Base-by-base conservation (phyloP, 2,113 vertebrate species). In the Oncorhynchus nerka region DNA sequence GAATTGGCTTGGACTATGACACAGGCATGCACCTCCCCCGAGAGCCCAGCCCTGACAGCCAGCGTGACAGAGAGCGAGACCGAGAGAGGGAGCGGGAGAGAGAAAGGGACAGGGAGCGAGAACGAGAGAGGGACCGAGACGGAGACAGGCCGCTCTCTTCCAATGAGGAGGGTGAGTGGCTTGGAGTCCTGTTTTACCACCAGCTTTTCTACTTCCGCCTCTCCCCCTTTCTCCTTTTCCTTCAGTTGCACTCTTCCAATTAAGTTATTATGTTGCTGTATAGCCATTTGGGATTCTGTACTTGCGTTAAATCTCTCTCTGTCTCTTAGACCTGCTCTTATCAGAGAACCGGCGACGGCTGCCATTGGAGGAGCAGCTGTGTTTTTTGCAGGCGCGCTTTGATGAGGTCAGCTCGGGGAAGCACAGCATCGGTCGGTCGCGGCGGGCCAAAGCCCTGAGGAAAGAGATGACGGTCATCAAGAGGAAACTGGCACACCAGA, bases 1-100 rank as follows among this genome's bases (percentile, higher is more conserved):
- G 97, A 82, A 97, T 98, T 76, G 97, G 98, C 91, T 97, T 97
- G n/a, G 98, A 99, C 89, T 98, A 95, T 12, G 97, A 99, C 87
- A 95, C 96, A 0, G 98, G 98, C 84, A 91, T 99, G 94, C 98
- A 99, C 81, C 95, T 98, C 75, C 97, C 94, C 1, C 94, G 96
- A 78, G 95, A 94, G 16, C 91, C 95, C 5, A 92, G 95, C 7
- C 95, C 95, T 16, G 96, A 98, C 7, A 87, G 83, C 4, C 92
- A 89, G 0, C 88, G 87, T 0, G 92, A 93, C 9, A 81, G 86
- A 16, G 92, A 94, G 51, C 64, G 92, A 32, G 90, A 91, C 6
- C 19, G 87, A 1, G 90, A 91, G 15, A 51, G 89, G 19, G 90
- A 90, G 3, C 4, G 88, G 5, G 90, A 92, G 0, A 11, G 88